Conservation (phyloP, 1,140 invertebrate species). For the Dryas iulia region DNA sequence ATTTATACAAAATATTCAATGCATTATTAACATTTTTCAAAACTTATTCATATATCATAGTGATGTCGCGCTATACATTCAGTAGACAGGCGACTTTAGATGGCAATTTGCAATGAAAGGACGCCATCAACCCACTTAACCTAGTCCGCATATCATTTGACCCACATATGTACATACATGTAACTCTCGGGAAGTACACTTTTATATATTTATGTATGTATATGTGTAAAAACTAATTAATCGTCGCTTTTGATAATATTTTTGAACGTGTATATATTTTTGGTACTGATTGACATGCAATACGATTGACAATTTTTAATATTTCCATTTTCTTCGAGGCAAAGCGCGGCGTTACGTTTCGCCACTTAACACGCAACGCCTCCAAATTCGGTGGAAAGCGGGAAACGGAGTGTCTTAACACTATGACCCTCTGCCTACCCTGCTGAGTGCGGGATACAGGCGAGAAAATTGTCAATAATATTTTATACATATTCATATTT, state of each 20-base stretch:
- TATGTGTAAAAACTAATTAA: background rate
- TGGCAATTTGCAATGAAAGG: constrained; percentile 25
- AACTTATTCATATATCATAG: background rate
- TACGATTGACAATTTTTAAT: no score
- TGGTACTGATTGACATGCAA: background rate
- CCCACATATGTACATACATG: constrained; percentile 19
- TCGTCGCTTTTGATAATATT: background rate
- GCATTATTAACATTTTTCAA: background rate
- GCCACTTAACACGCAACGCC: no score
- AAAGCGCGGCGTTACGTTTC: no score
- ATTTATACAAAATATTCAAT: background rate
- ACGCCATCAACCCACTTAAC: constrained; percentile 23
- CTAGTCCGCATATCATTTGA: constrained; percentile 22
- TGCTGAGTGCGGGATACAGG: no score
- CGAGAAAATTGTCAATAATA: no score
- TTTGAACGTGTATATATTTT: background rate
- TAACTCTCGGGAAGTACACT: constrained; percentile 6
- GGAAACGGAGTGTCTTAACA: no score
- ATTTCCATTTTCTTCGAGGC: no score
- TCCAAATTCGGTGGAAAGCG: no score
- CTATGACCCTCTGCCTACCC: no score
- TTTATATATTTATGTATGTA: background rate
- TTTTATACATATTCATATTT: no score
- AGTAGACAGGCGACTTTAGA: constrained; percentile 7
- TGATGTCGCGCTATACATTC: background rate